A percentile compares a stretch with the other conserved stretches of the same genome.
Evolutionary conservation across 2,797 vertebrate genomes (phyloP).

Genomic region (Coregonus suidteri): DNA sequence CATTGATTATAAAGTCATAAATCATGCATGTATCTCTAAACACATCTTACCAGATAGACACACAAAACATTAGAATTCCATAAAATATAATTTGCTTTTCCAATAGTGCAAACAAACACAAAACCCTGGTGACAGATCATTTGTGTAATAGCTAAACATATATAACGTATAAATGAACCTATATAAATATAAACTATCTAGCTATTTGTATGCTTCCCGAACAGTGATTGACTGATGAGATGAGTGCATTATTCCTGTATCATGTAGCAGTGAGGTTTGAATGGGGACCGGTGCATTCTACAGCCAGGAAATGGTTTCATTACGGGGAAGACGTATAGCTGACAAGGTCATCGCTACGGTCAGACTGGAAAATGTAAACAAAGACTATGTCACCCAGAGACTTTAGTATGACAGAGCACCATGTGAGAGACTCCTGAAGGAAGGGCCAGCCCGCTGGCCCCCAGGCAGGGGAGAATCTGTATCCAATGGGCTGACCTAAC

Average conservation of each 20-base stretch:
- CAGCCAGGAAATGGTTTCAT: slow-evolving; percentile 3
- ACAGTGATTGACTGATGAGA: neutral
- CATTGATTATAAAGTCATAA: neutral
- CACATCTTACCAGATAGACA: neutral
- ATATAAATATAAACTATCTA: neutral
- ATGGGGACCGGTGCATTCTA: neutral
- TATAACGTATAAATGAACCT: neutral
- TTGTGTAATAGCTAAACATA: neutral
- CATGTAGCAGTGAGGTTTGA: neutral
- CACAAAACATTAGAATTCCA: neutral
- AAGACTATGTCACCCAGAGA: slow-evolving; percentile 16
- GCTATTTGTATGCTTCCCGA: neutral
- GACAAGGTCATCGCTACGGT: neutral
- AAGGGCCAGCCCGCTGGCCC: neutral
- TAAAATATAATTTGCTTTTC: neutral
- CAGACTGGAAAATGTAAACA: neutral
- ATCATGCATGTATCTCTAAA: neutral
- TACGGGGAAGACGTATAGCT: neutral
- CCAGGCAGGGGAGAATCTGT: slow-evolving; percentile 13
- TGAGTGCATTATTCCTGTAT: neutral
- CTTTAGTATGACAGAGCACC: slow-evolving; percentile 16
- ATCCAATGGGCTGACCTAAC: slow-evolving; percentile 13
- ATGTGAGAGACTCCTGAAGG: neutral
- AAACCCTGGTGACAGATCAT: neutral
- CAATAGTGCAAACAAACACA: neutral